Base-by-base conservation (phyloP, 1,140 invertebrate species). In the Saccostrea glomerata region DNA sequence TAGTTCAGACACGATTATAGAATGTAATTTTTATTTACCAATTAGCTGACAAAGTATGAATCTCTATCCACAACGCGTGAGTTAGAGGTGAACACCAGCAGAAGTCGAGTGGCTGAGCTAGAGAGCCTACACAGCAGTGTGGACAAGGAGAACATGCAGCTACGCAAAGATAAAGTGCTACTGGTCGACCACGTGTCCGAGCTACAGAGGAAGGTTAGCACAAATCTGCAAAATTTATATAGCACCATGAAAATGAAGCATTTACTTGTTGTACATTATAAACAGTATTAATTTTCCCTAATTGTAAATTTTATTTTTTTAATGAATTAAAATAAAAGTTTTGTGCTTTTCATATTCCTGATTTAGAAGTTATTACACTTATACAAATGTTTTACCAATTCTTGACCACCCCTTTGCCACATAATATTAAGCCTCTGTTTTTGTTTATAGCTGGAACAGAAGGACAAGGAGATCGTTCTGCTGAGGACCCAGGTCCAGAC, bases 121-220 rank as follows among this genome's bases (percentile, higher is more conserved):
- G 92, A 94, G 30, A 90, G 60, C 30, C 89, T 92, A 85, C 91
- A 92, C 30, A 47, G 83, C 15, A 86, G 70, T 25, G 6, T 90
- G 0, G 93, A 94, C 40, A 89, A 90, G 12, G 94, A 95, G 58
- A 94, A 93, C 85, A 70, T 88, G 15, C 92, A 94, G 83, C 91
- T 95, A 86, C 90, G 92, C 63, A 92, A 92, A 82, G 94, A 95
- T 87, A 95, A 94, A 85, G 85, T 91, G 12, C 86, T 94, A 17
- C 90, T 95, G 23, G 92, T 94, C 2, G 94, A 95, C 63, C 93
- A 94, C 89, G 93, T 94, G 1, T 93, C 93, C 47, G 93, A 94
- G 17, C 85, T 95, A 1, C 94, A 94, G 83, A 91, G 91, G 83
- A 93, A 94, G 94, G 93, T 94, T 82, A 66, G 54, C 0, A 30